Percentiles rank a stretch among this genome's conserved stretches.
These are phyloP conservation scores for Gobiocypris rarus DNA, from an alignment of 2,113 vertebrate species.

Conservation along the genomic window DNA sequence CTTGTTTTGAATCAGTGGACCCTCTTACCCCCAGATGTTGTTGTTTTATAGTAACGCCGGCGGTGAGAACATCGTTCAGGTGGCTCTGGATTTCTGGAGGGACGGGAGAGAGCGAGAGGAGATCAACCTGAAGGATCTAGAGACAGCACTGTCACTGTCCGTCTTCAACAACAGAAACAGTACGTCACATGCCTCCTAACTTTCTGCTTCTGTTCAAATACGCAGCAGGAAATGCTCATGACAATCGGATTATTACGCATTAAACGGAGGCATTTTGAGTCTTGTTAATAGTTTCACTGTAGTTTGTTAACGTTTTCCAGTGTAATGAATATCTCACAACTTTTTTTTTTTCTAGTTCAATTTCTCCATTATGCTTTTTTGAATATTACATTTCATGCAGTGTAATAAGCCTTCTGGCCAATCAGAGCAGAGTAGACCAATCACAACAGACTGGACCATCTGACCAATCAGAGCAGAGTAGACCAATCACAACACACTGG, in stretches of 20 bases:
- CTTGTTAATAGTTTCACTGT: background rate
- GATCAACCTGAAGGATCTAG: conserved; percentile 86
- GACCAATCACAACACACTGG: no score
- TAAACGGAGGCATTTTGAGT: background rate
- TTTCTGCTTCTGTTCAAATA: no score
- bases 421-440: no score
- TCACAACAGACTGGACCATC: no score
- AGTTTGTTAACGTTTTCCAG: background rate
- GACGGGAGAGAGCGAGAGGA: conserved; percentile 81
- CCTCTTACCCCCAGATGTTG: background rate
- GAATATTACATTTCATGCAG: no score
- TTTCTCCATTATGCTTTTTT: no score
- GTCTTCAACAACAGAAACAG: conserved; percentile 93
- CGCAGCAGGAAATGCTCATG: no score
- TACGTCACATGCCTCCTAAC: conserved; percentile 73
- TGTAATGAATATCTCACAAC: background rate
- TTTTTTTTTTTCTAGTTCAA: no score
- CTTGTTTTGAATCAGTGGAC: background rate
- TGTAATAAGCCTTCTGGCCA: no score
- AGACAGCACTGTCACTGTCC: conserved; percentile 76
- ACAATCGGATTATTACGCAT: background rate
- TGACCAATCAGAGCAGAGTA: no score
- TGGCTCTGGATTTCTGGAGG: conserved; percentile 85
- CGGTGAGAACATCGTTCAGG: conserved; percentile 84
- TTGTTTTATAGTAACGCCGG: conserved; percentile 84